Evolutionary conservation across 2,888 invertebrate genomes (phyloP).

Genomic region (Heliconius charithonia): DNA sequence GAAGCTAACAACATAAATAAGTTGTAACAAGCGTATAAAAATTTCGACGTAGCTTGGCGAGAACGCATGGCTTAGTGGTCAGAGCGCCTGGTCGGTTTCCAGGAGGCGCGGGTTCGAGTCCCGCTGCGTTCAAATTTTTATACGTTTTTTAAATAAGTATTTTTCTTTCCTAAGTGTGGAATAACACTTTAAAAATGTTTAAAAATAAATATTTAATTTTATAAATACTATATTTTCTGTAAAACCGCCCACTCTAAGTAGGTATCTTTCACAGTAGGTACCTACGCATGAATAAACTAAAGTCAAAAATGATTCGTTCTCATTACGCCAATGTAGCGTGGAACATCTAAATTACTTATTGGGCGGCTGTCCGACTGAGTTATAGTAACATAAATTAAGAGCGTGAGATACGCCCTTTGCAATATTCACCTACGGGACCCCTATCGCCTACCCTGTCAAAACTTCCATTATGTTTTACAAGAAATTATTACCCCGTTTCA

Average conservation of each 20-base stretch:
- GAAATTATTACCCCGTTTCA: conserved; percentile 58
- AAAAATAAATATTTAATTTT: too few species aligned
- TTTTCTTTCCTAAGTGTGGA: too few species aligned
- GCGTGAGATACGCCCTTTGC: conserved; percentile 66
- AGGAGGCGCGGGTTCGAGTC: too few species aligned
- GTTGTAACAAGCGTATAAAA: too few species aligned
- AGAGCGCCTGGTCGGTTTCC: too few species aligned
- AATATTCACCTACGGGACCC: conserved; percentile 63
- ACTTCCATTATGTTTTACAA: conserved; percentile 58
- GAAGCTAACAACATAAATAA: too few species aligned
- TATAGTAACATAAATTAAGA: conserved; percentile 81
- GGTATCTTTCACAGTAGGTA: conserved; percentile 1
- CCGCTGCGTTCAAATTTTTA: too few species aligned
- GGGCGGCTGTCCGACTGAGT: conserved; percentile 76
- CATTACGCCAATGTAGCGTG: conserved; percentile 80
- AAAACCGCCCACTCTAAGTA: conserved; percentile 9
- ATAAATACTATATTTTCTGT: conserved; percentile 4
- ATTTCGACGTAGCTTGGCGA: too few species aligned
- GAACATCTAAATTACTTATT: conserved; percentile 82
- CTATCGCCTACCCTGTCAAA: conserved; percentile 48
- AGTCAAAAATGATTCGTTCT: conserved; percentile 63
- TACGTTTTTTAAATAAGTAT: too few species aligned
- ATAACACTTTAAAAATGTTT: too few species aligned
- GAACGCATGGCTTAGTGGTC: too few species aligned
- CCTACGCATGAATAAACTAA: conserved; percentile 38